Evolutionary conservation across 2,797 vertebrate species (phyloP).

Genomic region (Falco rusticolus): DNA sequence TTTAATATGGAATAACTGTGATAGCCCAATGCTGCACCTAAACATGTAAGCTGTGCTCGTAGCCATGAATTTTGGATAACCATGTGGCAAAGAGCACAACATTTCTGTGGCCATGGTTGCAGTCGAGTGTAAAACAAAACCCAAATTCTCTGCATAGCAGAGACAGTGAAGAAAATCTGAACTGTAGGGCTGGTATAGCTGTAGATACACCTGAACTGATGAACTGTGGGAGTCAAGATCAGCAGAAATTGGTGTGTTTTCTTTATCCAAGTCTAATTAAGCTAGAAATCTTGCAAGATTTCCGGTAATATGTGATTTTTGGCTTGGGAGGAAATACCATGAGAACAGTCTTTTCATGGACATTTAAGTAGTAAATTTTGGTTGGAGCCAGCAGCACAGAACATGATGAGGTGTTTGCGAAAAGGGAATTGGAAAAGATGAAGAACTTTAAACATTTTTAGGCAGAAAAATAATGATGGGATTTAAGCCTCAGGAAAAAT

Average conservation of each 20-base stretch:
- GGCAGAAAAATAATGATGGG: not conserved
- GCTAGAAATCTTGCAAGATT: not conserved
- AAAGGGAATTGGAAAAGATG: not conserved
- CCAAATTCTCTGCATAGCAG: not conserved
- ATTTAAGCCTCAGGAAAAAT: not conserved
- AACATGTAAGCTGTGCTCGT: not conserved
- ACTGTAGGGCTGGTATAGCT: not conserved
- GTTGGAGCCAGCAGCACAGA: not conserved
- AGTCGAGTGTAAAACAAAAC: not conserved
- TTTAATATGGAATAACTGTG: not conserved
- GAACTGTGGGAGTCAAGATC: not conserved
- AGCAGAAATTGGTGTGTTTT: not conserved
- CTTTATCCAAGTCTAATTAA: not conserved
- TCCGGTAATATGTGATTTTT: constrained; percentile 2
- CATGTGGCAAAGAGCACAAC: not conserved
- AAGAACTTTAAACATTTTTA: not conserved
- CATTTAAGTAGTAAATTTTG: not conserved
- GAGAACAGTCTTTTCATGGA: constrained; percentile 3
- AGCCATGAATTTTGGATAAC: not conserved
- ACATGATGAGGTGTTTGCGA: not conserved
- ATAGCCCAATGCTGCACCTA: not conserved
- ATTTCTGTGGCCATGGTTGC: not conserved
- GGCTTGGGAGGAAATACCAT: not conserved
- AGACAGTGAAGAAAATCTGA: not conserved
- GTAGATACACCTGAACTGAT: not conserved